phyloP scores from a whole-genome alignment of 35 echinoderm and acorn worm genomes.

The Holothuria glaberrima region DNA sequence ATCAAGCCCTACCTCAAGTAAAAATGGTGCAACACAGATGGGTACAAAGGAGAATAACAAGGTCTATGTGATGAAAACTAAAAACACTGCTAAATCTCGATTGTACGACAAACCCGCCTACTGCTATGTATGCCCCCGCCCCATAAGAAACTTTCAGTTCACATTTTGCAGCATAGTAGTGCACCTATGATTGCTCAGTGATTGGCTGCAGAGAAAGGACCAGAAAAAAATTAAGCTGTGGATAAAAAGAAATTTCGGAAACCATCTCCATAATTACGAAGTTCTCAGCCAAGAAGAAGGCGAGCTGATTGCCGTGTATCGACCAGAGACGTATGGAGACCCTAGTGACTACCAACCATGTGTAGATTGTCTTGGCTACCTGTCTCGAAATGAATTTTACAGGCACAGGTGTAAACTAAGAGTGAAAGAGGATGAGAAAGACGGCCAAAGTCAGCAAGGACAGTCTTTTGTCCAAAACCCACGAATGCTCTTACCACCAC shows the following conservation, averaged over 20 bases:
- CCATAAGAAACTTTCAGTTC: constrained; percentile 60
- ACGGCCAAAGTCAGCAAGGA: constrained; percentile 5
- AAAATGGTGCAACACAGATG: neutral
- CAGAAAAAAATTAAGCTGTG: constrained; percentile 62
- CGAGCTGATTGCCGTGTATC: constrained; percentile 60
- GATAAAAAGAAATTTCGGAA: constrained; percentile 60
- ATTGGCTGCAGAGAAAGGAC: constrained; percentile 53
- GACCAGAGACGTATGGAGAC: constrained; percentile 40
- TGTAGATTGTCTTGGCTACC: constrained; percentile 75
- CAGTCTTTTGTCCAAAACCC: neutral
- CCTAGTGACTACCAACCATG: constrained; percentile 58
- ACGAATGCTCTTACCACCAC: constrained; percentile 57
- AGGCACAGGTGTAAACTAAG: constrained; percentile 66
- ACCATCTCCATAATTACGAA: constrained; percentile 67
- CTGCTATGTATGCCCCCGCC: constrained; percentile 56
- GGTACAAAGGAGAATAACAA: neutral
- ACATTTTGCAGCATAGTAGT: constrained; percentile 50
- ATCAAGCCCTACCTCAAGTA: neutral
- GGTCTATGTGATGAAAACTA: constrained; percentile 63
- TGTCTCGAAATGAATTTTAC: constrained; percentile 57
- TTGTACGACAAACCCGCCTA: constrained; percentile 70
- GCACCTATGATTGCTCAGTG: constrained; percentile 50
- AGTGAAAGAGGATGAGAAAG: constrained; percentile 42
- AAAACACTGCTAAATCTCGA: constrained; percentile 27
- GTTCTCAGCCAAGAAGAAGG: constrained; percentile 66